These are phyloP conservation scores for Cottoperca gobio DNA, from an alignment of 2,797 vertebrate species.

Conservation along the genomic window DNA sequence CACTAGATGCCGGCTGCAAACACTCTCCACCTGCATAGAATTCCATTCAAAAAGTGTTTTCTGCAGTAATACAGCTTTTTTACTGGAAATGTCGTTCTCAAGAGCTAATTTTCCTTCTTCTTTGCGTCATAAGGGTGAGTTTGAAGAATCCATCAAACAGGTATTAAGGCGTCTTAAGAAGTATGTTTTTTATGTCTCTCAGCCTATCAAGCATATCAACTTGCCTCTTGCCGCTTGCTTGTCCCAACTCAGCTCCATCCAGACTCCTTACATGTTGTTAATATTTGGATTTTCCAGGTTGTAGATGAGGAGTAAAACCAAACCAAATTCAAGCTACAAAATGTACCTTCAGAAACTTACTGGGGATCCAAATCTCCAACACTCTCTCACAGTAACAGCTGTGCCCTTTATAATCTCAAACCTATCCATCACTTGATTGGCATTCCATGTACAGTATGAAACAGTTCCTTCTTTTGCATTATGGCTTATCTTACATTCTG, in stretches of 20 bases:
- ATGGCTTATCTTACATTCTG: constrained; percentile 72
- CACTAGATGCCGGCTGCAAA: constrained; percentile 3
- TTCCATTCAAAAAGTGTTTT: constrained; percentile 3
- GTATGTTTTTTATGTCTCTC: neutral
- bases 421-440: neutral
- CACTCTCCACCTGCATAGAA: constrained; percentile 22
- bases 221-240: neutral
- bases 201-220: neutral
- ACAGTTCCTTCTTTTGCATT: constrained; percentile 25
- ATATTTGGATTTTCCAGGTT: constrained; percentile 6
- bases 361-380: neutral
- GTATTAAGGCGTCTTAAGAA: constrained; percentile 37
- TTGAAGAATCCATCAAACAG: constrained; percentile 18
- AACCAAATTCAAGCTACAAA: constrained; percentile 5
- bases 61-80: neutral
- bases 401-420: neutral
- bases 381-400: constrained; percentile 16
- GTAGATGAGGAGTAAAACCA: neutral
- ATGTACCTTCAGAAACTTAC: neutral
- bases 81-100: constrained; percentile 1
- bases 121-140: neutral
- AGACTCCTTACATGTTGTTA: neutral
- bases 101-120: neutral
- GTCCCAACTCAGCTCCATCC: constrained; percentile 1
- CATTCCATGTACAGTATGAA: neutral